Evolutionary conservation across 1,140 invertebrate genomes (phyloP).

Genomic region (Scaptodrosophila lebanonensis): DNA sequence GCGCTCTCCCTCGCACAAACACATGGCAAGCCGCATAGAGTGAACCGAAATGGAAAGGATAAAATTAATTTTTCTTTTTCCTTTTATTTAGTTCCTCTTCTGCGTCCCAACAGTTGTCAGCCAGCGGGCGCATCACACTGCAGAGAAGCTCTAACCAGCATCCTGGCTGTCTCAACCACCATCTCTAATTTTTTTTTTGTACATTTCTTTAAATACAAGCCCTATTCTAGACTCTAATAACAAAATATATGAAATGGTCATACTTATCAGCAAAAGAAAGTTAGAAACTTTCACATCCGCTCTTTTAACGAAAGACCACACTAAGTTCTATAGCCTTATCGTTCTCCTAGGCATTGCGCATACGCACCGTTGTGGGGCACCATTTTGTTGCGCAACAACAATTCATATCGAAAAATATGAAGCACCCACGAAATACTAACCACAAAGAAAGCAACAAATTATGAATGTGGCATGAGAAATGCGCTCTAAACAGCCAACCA

Average conservation of each 20-base stretch:
- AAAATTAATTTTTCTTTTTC: slow-evolving; percentile 63
- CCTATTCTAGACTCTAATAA: slow-evolving; percentile 27
- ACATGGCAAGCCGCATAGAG: slow-evolving; percentile 13
- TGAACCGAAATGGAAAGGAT: slow-evolving; percentile 61
- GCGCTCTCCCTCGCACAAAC: too few species aligned
- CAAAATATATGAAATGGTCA: slow-evolving; percentile 49
- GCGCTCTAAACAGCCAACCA: slow-evolving; percentile 22
- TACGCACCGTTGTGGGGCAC: slow-evolving; percentile 33
- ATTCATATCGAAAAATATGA: slow-evolving; percentile 37
- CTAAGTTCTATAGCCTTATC: too few species aligned
- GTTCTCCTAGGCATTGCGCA: slow-evolving; percentile 25
- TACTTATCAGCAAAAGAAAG: too few species aligned
- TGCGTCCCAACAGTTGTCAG: background rate
- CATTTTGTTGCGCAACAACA: slow-evolving; percentile 13
- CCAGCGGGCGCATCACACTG: background rate
- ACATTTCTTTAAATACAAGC: too few species aligned
- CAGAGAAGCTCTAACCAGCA: too few species aligned
- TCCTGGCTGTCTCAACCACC: too few species aligned
- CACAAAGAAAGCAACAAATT: slow-evolving; percentile 56
- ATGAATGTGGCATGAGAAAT: slow-evolving; percentile 28
- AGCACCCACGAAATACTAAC: slow-evolving; percentile 22
- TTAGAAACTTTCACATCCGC: background rate
- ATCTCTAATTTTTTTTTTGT: too few species aligned
- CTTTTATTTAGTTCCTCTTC: slow-evolving; percentile 37
- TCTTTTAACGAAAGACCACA: background rate